Evolutionary conservation across 2,797 vertebrate genomes (phyloP).

Genomic region (Poeciliopsis paucimaculata): DNA sequence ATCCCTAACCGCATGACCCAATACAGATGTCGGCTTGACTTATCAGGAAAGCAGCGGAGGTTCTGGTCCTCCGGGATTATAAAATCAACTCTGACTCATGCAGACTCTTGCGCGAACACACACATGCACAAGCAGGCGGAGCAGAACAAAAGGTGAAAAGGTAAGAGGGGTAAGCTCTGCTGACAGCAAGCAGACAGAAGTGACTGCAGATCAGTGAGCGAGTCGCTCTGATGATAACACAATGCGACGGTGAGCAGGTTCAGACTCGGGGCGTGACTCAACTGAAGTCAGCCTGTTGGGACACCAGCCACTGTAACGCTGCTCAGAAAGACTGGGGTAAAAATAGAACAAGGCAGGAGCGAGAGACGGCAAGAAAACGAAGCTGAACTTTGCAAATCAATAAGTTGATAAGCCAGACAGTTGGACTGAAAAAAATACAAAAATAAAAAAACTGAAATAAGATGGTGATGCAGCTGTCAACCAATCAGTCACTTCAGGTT

Average conservation of each 20-base stretch:
- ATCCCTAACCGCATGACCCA: neutral
- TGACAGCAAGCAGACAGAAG: conserved; percentile 45
- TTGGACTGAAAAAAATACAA: too few relatives aligned
- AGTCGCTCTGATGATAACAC: conserved; percentile 38
- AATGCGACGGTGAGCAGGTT: conserved; percentile 36
- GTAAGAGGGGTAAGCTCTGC: conserved; percentile 34
- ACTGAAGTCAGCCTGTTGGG: conserved; percentile 20
- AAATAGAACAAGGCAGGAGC: neutral
- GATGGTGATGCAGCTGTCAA: neutral
- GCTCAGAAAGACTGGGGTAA: neutral
- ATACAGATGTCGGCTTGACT: neutral
- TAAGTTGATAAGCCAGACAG: neutral
- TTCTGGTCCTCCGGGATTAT: conserved; percentile 3
- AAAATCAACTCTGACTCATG: conserved; percentile 1
- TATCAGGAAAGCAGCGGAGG: neutral
- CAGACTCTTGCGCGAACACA: neutral
- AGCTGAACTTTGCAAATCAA: neutral
- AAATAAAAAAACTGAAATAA: neutral
- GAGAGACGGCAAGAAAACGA: neutral
- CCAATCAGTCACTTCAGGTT: neutral
- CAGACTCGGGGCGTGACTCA: conserved; percentile 26
- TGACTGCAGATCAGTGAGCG: conserved; percentile 43
- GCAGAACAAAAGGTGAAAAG: conserved; percentile 33
- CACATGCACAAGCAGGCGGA: conserved; percentile 1
- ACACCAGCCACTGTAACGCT: neutral